Conservation (phyloP, 2,113 vertebrate species). For the Chaetorhynchus papuensis region DNA sequence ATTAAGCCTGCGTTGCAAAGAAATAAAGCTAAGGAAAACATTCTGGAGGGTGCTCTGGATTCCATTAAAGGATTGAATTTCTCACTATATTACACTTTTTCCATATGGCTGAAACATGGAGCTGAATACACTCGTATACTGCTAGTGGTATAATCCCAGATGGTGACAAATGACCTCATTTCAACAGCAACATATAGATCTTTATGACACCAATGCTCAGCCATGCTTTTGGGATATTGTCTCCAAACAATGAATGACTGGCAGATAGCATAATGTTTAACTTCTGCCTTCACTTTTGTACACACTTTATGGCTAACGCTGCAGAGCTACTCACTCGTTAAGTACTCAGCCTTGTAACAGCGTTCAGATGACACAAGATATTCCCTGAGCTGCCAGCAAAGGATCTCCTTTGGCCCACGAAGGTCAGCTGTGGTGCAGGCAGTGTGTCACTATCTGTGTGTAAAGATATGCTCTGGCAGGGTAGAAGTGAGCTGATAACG, state of each 20-base stretch:
- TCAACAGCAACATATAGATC: slow-evolving; percentile 31
- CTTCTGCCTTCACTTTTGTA: slow-evolving; percentile 24
- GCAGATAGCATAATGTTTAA: slow-evolving; percentile 32
- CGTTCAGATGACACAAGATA: not conserved
- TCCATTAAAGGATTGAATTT: slow-evolving; percentile 62
- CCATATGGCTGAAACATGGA: slow-evolving; percentile 47
- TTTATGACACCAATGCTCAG: slow-evolving; percentile 3
- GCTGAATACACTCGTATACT: not conserved
- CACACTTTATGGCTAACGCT: not conserved
- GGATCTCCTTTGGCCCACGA: not conserved
- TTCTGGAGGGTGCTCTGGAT: slow-evolving; percentile 55
- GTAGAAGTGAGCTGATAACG: slow-evolving; percentile 52
- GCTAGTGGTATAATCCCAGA: slow-evolving; percentile 50
- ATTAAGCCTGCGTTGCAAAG: slow-evolving; percentile 24
- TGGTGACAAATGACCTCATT: slow-evolving; percentile 50
- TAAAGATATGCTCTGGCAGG: slow-evolving; percentile 38
- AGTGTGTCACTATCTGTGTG: not conserved
- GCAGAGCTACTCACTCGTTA: not conserved
- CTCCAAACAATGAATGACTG: slow-evolving; percentile 44
- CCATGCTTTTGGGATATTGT: slow-evolving; percentile 34
- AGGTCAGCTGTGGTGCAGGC: not conserved
- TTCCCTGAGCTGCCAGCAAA: not conserved
- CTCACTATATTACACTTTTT: slow-evolving; percentile 43
- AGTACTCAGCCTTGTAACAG: not conserved
- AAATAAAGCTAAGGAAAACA: slow-evolving; percentile 47